phyloP scores from a whole-genome alignment of 2,797 vertebrate genomes.

The Adelosebastes latens region DNA sequence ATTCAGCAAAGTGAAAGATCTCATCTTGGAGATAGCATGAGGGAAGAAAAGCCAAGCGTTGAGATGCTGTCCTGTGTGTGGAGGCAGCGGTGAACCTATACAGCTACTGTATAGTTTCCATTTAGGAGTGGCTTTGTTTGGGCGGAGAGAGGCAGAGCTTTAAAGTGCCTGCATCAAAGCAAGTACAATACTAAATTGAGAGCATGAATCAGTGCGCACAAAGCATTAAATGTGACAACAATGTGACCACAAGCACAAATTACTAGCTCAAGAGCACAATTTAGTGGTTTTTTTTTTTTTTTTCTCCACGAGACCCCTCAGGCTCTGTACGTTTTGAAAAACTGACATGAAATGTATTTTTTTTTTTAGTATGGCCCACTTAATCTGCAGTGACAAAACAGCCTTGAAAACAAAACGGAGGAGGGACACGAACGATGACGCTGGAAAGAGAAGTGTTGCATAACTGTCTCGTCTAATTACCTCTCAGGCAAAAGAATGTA shows the following conservation, averaged over 20 bases:
- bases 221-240: not conserved
- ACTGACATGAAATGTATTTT: not conserved
- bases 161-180: not conserved
- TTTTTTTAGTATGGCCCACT: not conserved
- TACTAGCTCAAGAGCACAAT: not conserved
- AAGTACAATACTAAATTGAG: not conserved
- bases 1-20: too few species aligned
- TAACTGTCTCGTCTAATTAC: constrained; percentile 45
- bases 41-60: not conserved
- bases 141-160: not conserved
- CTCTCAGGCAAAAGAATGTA: not conserved
- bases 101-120: not conserved
- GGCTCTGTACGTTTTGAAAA: not conserved
- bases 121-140: not conserved
- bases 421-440: constrained; percentile 23
- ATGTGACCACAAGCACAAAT: not conserved
- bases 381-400: constrained; percentile 29
- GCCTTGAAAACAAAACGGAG: not conserved
- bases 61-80: not conserved
- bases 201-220: not conserved
- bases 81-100: not conserved
- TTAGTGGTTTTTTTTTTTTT: not conserved
- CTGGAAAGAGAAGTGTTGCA: constrained; percentile 41
- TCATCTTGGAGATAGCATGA: not conserved
- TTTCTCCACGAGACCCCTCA: not conserved